These are phyloP conservation scores for Sesamia nonagrioides DNA, from an alignment of 1,140 invertebrate species.

Conservation along the genomic window DNA sequence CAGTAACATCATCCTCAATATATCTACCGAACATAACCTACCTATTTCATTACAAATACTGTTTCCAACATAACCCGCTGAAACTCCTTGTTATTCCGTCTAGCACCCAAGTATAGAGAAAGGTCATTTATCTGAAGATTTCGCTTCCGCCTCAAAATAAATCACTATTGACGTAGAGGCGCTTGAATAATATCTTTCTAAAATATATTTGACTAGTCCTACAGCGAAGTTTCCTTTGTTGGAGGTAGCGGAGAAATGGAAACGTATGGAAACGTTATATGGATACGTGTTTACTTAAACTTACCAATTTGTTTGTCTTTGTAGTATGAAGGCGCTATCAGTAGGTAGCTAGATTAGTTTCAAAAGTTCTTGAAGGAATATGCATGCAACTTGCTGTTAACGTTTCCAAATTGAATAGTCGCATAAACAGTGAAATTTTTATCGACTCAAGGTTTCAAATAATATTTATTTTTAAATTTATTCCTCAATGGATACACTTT, in stretches of 20 bases:
- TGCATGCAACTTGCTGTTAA: no score
- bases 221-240: not conserved
- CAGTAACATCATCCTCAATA: no score
- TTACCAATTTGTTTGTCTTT: not conserved
- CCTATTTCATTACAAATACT: not conserved
- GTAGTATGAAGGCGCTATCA: no score
- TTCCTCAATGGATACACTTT: no score
- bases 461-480: no score
- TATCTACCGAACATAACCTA: not conserved
- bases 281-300: not conserved
- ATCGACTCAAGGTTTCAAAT: no score
- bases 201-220: constrained; percentile 16
- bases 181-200: constrained; percentile 30
- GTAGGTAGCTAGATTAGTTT: no score
- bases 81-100: not conserved
- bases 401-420: no score
- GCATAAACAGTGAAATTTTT: no score
- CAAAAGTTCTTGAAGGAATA: no score
- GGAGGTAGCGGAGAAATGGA: not conserved
- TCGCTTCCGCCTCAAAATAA: constrained; percentile 11
- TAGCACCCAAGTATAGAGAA: constrained; percentile 17
- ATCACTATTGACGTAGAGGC: constrained; percentile 28
- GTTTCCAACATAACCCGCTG: not conserved
- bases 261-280: not conserved
- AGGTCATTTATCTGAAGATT: constrained; percentile 42